A percentile compares a stretch with the other conserved stretches of the same genome.
Evolutionary conservation across 2,888 invertebrate species (phyloP).

Genomic region (Peribatodes rhomboidaria): DNA sequence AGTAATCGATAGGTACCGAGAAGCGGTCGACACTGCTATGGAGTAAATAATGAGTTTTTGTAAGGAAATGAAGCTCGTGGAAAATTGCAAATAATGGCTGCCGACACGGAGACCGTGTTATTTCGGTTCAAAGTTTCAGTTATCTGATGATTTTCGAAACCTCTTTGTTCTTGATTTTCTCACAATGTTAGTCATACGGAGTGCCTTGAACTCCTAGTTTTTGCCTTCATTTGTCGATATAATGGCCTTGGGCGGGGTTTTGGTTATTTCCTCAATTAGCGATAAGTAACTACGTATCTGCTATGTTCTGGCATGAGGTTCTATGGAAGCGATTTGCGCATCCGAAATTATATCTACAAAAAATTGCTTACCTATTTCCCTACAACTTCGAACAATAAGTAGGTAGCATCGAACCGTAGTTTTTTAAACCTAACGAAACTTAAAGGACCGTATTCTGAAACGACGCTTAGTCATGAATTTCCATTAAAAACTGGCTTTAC

Average conservation of each 20-base stretch:
- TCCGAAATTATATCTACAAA: conserved; percentile 4
- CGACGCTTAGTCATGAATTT: too few species aligned
- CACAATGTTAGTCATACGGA: conserved; percentile 67
- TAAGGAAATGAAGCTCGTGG: conserved; percentile 35
- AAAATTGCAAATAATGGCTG: conserved; percentile 33
- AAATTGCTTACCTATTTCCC: too few species aligned
- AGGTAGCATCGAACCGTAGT: background rate
- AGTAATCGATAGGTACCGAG: conserved; percentile 54
- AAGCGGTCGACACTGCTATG: conserved; percentile 49
- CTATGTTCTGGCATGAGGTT: conserved; percentile 5
- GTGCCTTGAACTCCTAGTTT: conserved; percentile 76
- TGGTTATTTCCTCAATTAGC: conserved; percentile 78
- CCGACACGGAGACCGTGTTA: conserved; percentile 11
- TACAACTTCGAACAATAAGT: too few species aligned
- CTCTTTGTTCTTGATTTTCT: conserved; percentile 72
- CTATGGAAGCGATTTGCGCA: conserved; percentile 16
- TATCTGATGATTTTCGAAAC: conserved; percentile 46
- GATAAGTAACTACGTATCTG: conserved; percentile 48
- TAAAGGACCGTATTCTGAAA: too few species aligned
- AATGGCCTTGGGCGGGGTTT: conserved; percentile 72
- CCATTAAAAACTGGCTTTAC: too few species aligned
- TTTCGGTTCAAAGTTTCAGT: conserved; percentile 40
- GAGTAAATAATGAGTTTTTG: conserved; percentile 40
- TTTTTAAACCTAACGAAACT: too few species aligned
- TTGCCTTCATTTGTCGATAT: conserved; percentile 73